These are phyloP conservation scores for Chironomus tentans DNA, from an alignment of 2,888 invertebrate genomes.

Conservation along the genomic window DNA sequence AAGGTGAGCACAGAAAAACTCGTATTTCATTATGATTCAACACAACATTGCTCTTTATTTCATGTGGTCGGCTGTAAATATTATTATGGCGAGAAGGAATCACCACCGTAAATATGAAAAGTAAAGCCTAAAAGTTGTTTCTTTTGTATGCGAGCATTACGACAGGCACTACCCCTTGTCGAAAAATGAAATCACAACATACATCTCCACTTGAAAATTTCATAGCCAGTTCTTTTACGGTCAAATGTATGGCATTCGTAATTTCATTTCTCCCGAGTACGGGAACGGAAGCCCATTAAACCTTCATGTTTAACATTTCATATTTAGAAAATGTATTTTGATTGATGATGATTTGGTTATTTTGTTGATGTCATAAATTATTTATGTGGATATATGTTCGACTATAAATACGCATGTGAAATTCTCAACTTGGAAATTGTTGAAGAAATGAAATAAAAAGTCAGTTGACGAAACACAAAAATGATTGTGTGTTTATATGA, in stretches of 20 bases:
- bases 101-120: background rate
- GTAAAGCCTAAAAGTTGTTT: background rate
- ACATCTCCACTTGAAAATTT: constrained; percentile 5
- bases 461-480: background rate
- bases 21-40: constrained; percentile 17
- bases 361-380: constrained; percentile 23
- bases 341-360: constrained; percentile 27
- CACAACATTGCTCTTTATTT: constrained; percentile 8
- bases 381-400: constrained; percentile 5
- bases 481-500: background rate
- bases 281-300: constrained; percentile 27
- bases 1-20: background rate
- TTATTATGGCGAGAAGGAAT: background rate
- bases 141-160: background rate
- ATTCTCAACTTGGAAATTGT: background rate
- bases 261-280: constrained; percentile 9
- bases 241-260: constrained; percentile 4
- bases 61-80: constrained; percentile 1
- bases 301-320: constrained; percentile 25
- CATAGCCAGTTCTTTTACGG: background rate
- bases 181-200: constrained; percentile 4
- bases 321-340: constrained; percentile 23
- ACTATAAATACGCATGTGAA: background rate
- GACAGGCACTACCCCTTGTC: background rate
- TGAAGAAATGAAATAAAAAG: background rate